Base-by-base conservation (phyloP, 2,888 invertebrate species). In the Xestoiulus laeticollis region DNA sequence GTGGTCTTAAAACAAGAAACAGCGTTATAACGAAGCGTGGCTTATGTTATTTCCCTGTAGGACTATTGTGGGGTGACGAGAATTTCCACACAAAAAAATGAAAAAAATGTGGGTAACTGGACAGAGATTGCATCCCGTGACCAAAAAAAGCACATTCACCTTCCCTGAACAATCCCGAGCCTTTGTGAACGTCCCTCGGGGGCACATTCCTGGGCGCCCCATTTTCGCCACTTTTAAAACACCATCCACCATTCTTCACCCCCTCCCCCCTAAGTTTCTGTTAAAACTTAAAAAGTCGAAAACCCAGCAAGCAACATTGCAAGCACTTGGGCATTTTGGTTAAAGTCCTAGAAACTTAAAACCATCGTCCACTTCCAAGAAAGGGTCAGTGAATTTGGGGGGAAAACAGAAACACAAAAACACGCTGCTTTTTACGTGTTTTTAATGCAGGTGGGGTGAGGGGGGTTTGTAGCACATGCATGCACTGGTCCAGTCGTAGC, bases 131-230 rank as follows among this genome's bases (percentile, higher is more conserved):
- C 26, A 68, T 59, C 59, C 22, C n/a, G 59, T 22, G 68, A 10
- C 68, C 68, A 26, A 68, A 48, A n/a, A n/a, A 26, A 68, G 68
- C 68, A 12, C 68, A 68, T 68, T 68, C 68, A 68, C 68, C 68
- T 68, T 22, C 68, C n/a, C 10, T 22, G 22, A 26, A 10, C 68
- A 26, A 26, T 68, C 26, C 68, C 68, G 68, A 68, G 10, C 68
- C 26, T 68, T 68, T 26, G 68, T 68, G 68, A 22, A 68, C 68
- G 68, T 68, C 68, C 68, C 68, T 68, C 68, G 68, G 68, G 68
- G 68, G 68, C 68, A 68, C 68, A 68, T 68, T 68, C 68, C 68
- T n/a, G 26, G 1, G 22, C 26, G 68, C 68, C 68, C 68, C 26
- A 68, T 68, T 68, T 68, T 26, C n/a, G 59, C 59, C 22, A 59